Base-by-base conservation (phyloP, 2,113 vertebrate genomes). In the Sapajus apella region DNA sequence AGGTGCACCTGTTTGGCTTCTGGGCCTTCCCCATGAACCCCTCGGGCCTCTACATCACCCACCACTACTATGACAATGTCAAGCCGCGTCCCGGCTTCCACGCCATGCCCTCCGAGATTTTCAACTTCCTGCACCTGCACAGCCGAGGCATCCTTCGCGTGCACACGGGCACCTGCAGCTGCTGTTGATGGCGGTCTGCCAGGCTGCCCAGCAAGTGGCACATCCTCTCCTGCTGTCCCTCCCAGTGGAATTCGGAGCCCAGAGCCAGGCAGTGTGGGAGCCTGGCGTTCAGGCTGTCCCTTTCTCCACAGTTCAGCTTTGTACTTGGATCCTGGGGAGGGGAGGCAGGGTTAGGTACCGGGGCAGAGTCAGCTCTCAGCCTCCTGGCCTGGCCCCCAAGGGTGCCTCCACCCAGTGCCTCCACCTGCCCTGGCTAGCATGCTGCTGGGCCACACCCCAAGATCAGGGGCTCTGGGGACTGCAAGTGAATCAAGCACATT, bases 21-120 rank as follows among this genome's bases (percentile, higher is more conserved):
- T 99, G 99, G 99, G 99, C 99, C 1, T 99, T 99, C 95, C 99
- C 99, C 97, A 99, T 99, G 99, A 99, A 99, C 98, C 99, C 99
- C 94, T 99, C 99, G 2, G 99, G 99, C 87, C 99, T 99, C 98
- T 99, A 99, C 98, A 99, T 99, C 97, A 99, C 99, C 20, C 99
- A 99, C 96, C 99, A 99, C 96, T 99, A 99, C 98, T 99, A 99
- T 0, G 99, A 99, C 99, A 99, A 99, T 16, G 99, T 99, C 98
- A 99, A 99, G 98, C 99, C 99, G n/a, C 99, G 99, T 2, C 99
- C 99, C 0, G 99, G 99, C 93, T 99, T 99, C 98, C 99, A 99
- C 2, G 99, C 99, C 5, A 99, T 99, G 99, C 99, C 99, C 72
- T 99, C 99, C 0, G 99, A 99, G 98, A 99, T 99, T 96, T 99